A percentile compares a stretch with the other conserved stretches of the same genome.
These are phyloP conservation scores for Conus betulinus DNA, from an alignment of 1,140 invertebrate genomes.

Conservation along the genomic window DNA sequence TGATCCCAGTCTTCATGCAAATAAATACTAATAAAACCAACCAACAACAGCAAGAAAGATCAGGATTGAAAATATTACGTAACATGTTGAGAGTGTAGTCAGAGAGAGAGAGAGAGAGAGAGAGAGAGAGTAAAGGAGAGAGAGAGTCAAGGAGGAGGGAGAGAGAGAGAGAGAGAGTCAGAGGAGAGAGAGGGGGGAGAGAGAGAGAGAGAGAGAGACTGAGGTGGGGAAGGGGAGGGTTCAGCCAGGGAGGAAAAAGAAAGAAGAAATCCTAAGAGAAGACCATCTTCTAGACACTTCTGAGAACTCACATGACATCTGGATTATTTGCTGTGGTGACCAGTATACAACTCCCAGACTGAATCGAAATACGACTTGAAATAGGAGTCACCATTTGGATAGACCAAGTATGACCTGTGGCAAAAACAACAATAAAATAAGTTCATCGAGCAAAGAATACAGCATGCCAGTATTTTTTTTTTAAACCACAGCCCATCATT, in stretches of 20 bases:
- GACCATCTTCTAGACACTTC: too few relatives aligned
- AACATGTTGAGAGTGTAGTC: background rate
- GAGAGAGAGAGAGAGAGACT: background rate
- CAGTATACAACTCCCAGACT: conserved; percentile 78
- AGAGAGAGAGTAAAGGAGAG: background rate
- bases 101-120: background rate
- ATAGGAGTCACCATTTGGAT: conserved; percentile 75
- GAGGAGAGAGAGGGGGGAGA: background rate
- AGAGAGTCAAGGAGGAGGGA: background rate
- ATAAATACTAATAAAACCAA: too few relatives aligned
- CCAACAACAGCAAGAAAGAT: too few relatives aligned
- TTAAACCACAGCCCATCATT: too few relatives aligned
- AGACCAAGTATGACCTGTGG: conserved; percentile 58
- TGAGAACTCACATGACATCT: conserved; percentile 78
- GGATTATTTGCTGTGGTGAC: conserved; percentile 80
- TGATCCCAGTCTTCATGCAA: too few relatives aligned
- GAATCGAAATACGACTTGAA: conserved; percentile 76
- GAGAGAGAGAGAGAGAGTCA: too few relatives aligned
- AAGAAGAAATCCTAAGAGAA: background rate
- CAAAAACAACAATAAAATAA: background rate
- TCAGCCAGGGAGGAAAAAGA: background rate
- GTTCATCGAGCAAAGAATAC: background rate
- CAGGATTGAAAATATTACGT: too few relatives aligned
- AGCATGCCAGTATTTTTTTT: background rate
- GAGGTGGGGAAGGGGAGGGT: background rate